Evolutionary conservation across 2,797 vertebrate genomes (phyloP), one percentile per base, ranked within the genome.

Genomic region (Macropus fuliginosus): DNA sequence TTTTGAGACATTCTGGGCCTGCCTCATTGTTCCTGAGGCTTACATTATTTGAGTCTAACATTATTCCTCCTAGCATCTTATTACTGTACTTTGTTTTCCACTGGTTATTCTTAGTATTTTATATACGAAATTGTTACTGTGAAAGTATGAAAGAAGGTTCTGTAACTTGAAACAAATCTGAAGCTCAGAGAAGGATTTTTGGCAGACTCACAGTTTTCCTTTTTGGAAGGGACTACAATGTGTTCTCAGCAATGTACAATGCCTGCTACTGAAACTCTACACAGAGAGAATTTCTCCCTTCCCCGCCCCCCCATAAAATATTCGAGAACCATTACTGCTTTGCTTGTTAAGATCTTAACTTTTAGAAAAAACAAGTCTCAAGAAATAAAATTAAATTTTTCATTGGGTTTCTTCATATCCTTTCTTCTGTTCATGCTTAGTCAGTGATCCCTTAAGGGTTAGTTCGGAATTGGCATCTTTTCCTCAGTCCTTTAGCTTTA

Each of bases 91-190:
- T 56, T n/a, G 55, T 56, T 40, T 91, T 91, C 55, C 54, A 81
- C 40, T 81, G 74, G 21, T 81, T 81, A 46, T 81, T 46, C 74
- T 81, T 81, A 81, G 74, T 21, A 81, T 81, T 81, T 81, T 81
- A 81, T 81, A 46, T 81, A 27, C 21, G 12, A 56, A 29, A 92
- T 92, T 92, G 56, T 52, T 57, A 59, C 91, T 92, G 56, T 54
- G 46, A 52, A 57, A 92, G 56, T 31, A 92, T 92, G 91, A 92
- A 92, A 92, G 91, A 57, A 57, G 91, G 56, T 62, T 54, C 91
- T 92, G 56, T 92, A 62, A 56, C 28, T 57, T 52, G 46, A 92
- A 92, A 92, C 91, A 92, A 92, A 92, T 62, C 46, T 10, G 29
- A 31, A 12, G 8, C 91, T 62, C 56, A 92, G 46, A 92, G 8